phyloP scores from a whole-genome alignment of 2,888 invertebrate species.

The Aphidius colemani region DNA sequence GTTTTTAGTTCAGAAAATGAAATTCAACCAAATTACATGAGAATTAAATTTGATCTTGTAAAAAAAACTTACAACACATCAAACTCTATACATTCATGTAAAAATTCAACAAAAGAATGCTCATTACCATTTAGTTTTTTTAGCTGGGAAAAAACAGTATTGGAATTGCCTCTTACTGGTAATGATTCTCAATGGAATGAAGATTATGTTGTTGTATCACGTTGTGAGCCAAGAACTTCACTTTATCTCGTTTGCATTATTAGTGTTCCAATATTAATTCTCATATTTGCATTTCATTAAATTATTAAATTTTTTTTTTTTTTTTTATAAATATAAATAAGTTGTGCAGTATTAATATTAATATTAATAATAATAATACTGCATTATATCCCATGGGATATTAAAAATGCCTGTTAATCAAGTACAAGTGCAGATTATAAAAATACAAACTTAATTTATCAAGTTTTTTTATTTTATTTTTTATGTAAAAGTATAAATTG shows the following conservation, averaged over 20 bases:
- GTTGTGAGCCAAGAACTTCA: constrained; percentile 75
- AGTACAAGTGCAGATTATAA: too few species aligned
- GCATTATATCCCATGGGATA: too few species aligned
- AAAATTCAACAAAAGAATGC: constrained; percentile 69
- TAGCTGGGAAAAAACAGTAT: constrained; percentile 71
- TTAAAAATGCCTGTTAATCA: too few species aligned
- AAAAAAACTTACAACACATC: constrained; percentile 73
- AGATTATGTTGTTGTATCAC: constrained; percentile 74
- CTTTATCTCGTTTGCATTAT: constrained; percentile 72
- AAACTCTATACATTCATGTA: constrained; percentile 67
- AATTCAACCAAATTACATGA: constrained; percentile 72
- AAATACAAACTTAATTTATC: too few species aligned
- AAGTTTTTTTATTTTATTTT: too few species aligned
- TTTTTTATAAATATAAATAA: too few species aligned
- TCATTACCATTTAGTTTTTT: constrained; percentile 71
- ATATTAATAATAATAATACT: too few species aligned
- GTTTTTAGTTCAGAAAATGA: constrained; percentile 84
- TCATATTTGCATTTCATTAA: constrained; percentile 75
- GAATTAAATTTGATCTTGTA: constrained; percentile 71
- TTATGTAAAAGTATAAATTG: too few species aligned
- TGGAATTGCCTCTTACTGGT: constrained; percentile 69
- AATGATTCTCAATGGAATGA: constrained; percentile 76
- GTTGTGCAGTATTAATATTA: too few species aligned
- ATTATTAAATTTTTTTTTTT: background rate
- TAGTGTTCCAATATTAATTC: constrained; percentile 72